phyloP scores from a whole-genome alignment of 1,140 invertebrate genomes.

The Alviniconcha marisindica region DNA sequence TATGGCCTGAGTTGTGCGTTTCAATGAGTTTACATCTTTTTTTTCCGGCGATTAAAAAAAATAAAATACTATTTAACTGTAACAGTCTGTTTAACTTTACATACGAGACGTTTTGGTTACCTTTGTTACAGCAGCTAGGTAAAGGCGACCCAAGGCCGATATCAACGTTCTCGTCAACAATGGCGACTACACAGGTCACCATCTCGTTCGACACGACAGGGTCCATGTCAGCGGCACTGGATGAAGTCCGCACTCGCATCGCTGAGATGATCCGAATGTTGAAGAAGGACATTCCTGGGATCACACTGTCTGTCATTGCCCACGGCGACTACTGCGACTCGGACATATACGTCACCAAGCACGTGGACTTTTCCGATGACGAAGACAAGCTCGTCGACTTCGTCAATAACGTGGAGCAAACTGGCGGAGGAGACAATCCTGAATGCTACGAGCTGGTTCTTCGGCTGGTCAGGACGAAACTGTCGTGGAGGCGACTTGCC shows the following conservation, averaged over 20 bases:
- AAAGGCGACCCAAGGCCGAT: too few relatives aligned
- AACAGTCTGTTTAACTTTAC: too few relatives aligned
- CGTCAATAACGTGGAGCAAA: conserved; percentile 62
- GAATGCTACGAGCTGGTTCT: conserved; percentile 73
- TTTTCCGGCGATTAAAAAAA: too few relatives aligned
- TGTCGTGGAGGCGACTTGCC: conserved; percentile 62
- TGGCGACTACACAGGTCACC: conserved; percentile 60
- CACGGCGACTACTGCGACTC: conserved; percentile 72
- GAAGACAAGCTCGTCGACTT: conserved; percentile 62
- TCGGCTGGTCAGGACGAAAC: conserved; percentile 43
- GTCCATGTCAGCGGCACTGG: conserved; percentile 63
- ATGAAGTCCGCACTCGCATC: conserved; percentile 60
- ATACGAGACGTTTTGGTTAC: too few relatives aligned
- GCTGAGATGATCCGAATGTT: conserved; percentile 67
- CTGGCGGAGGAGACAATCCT: conserved; percentile 62
- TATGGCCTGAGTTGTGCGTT: too few relatives aligned
- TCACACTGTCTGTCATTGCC: conserved; percentile 65
- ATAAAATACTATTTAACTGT: too few relatives aligned
- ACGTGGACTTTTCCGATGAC: conserved; percentile 61
- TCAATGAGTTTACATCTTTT: too few relatives aligned
- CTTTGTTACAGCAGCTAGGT: too few relatives aligned
- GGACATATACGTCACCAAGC: conserved; percentile 64
- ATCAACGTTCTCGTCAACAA: too few relatives aligned
- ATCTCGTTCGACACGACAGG: conserved; percentile 73
- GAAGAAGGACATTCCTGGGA: conserved; percentile 65